Conservation (phyloP, 2,113 vertebrate genomes). For the Perca flavescens region DNA sequence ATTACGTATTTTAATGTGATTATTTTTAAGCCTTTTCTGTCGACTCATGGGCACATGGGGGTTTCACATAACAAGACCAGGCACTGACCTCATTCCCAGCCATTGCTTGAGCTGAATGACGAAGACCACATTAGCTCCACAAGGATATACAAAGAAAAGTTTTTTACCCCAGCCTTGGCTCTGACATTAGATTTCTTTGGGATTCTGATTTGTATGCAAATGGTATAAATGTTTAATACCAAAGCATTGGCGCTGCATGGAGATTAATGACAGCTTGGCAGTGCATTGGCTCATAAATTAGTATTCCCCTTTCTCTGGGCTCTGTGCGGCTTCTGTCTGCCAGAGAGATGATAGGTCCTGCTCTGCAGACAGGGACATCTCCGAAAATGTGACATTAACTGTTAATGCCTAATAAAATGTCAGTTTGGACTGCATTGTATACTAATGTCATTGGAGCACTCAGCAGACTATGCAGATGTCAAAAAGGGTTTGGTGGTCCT, state of each 20-base stretch:
- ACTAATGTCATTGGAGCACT: slow-evolving; percentile 28
- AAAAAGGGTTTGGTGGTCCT: neutral
- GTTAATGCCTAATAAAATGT: slow-evolving; percentile 33
- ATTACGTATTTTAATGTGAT: slow-evolving; percentile 36
- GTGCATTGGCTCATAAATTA: slow-evolving; percentile 60
- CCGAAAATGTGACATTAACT: slow-evolving; percentile 56
- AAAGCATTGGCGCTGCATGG: slow-evolving; percentile 52
- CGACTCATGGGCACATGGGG: neutral
- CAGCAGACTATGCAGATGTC: slow-evolving; percentile 8
- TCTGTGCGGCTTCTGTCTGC: slow-evolving; percentile 62
- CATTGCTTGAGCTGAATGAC: slow-evolving; percentile 16
- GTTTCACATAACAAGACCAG: slow-evolving; percentile 31
- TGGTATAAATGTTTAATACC: slow-evolving; percentile 72
- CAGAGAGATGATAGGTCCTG: slow-evolving; percentile 53
- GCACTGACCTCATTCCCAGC: slow-evolving; percentile 41
- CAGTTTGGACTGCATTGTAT: slow-evolving; percentile 31
- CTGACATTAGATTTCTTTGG: slow-evolving; percentile 65
- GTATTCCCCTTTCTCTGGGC: slow-evolving; percentile 55
- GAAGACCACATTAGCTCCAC: slow-evolving; percentile 8
- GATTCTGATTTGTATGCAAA: slow-evolving; percentile 75
- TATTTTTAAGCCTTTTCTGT: slow-evolving; percentile 30
- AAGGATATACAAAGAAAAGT: slow-evolving; percentile 40
- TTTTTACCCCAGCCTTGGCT: slow-evolving; percentile 43
- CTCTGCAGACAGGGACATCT: slow-evolving; percentile 49
- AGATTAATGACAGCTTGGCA: slow-evolving; percentile 73